Evolutionary conservation across 2,888 invertebrate species (phyloP), one percentile per base, ranked within the genome.

Genomic region (Noctua fimbriata): DNA sequence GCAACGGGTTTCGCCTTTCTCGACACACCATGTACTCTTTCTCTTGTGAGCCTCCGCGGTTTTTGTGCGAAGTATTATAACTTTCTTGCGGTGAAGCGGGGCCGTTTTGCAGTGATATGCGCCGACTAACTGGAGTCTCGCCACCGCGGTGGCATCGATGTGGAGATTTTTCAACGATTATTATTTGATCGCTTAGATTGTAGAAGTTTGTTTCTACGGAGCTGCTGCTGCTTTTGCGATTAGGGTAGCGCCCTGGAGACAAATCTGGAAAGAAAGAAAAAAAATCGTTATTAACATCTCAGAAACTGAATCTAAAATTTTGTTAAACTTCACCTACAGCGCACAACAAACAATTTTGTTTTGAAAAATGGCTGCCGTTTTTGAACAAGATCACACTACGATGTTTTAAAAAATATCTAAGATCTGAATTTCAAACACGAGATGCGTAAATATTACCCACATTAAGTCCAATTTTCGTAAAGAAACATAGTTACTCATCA

Each of bases 1-100:
- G 96, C 82, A 98, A 96, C 67, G 98, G 98, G 92, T 98, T 98
- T 79, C 98, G 97, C 92, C 97, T 98, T 94, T 98, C 98, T 88
- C 97, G 95, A 84, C 96, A 97, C 32, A 97, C 97, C 87, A 97
- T 97, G 88, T 97, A 97, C 87, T 97, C 97, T 93, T 97, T 97
- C 88, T 97, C 97, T 86, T 97, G 93, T 86, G 97, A 96, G 84
- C 96, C 95, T 75, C 96, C 95, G 89, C 97, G 95, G 92, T 95
- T 94, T 93, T 96, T 96, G 79, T 96, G 96, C 83, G 97, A 95
- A 81, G 96, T 94, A 88, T 95, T 96, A 90, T 97, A 97, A 88
- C 95, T 95, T 89, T 97, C 97, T 82, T 96, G 96, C 70, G 96
- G 95, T 89, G 95, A 95, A 78, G 92, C 92, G 77, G 94, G 93